phyloP scores from a whole-genome alignment of 2,797 vertebrate genomes.

The Echiichthys vipera region DNA sequence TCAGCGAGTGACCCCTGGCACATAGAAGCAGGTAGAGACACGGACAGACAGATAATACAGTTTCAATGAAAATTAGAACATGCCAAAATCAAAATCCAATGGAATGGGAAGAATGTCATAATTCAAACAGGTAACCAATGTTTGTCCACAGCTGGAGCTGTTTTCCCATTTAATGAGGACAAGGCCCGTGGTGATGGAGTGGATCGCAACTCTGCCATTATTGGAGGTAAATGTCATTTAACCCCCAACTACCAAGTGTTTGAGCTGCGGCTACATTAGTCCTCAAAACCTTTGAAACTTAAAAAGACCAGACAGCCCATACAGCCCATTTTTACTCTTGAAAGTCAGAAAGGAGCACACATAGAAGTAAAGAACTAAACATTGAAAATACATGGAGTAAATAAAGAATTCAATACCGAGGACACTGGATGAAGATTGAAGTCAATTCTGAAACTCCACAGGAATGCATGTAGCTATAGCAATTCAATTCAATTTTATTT shows the following conservation, averaged over 20 bases:
- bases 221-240: constrained; percentile 88
- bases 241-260: background rate
- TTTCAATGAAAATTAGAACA: background rate
- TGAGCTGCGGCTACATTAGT: background rate
- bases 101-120: background rate
- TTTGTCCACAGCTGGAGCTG: constrained; percentile 85
- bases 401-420: background rate
- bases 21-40: constrained; percentile 88
- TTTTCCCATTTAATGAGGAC: constrained; percentile 91
- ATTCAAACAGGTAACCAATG: background rate
- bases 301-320: background rate
- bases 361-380: background rate
- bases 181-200: constrained; percentile 87
- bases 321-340: background rate
- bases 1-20: constrained; percentile 94
- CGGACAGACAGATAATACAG: background rate
- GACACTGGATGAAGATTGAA: background rate
- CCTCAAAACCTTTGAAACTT: background rate
- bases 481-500: too few relatives aligned
- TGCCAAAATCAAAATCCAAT: background rate
- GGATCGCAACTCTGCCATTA: constrained; percentile 93
- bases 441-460: background rate
- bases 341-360: background rate
- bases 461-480: background rate
- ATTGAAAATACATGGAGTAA: background rate